phyloP scores from a whole-genome alignment of 2,797 vertebrate genomes.

The Sebastes jordani region DNA sequence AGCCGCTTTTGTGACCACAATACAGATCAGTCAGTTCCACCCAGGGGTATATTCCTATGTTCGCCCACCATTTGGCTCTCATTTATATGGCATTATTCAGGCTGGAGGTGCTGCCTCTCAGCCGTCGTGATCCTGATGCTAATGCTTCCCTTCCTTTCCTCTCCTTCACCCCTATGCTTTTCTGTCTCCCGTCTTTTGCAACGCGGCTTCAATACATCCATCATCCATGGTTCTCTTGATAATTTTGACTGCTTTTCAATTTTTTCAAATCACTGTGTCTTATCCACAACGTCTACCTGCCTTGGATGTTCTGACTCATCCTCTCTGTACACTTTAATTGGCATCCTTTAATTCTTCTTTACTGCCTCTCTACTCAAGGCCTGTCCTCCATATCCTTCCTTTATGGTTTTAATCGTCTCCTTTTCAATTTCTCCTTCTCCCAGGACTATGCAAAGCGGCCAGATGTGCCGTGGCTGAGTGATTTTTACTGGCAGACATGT shows the following conservation, averaged over 20 bases:
- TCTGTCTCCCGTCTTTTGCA: not conserved
- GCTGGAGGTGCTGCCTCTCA: constrained; percentile 10
- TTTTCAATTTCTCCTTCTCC: constrained; percentile 8
- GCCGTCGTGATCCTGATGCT: constrained; percentile 5
- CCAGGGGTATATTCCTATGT: not conserved
- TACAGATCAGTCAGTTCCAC: constrained; percentile 19
- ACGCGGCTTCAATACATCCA: constrained; percentile 12
- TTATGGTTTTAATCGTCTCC: not conserved
- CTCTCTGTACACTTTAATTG: not conserved
- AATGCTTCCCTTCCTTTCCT: constrained; percentile 7
- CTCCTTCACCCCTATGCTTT: constrained; percentile 5
- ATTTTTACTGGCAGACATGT: constrained; percentile 80
- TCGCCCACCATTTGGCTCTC: constrained; percentile 17
- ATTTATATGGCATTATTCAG: constrained; percentile 37
- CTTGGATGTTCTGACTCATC: not conserved
- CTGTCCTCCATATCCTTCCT: not conserved
- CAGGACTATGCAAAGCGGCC: constrained; percentile 78
- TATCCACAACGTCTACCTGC: not conserved
- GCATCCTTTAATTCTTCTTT: not conserved
- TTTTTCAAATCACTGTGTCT: not conserved
- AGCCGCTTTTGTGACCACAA: constrained; percentile 3
- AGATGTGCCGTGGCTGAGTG: constrained; percentile 78
- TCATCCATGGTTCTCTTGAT: not conserved
- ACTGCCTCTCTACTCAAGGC: not conserved
- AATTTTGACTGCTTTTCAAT: not conserved